phyloP scores from a whole-genome alignment of 2,888 invertebrate genomes.

The Operophtera brumata region DNA sequence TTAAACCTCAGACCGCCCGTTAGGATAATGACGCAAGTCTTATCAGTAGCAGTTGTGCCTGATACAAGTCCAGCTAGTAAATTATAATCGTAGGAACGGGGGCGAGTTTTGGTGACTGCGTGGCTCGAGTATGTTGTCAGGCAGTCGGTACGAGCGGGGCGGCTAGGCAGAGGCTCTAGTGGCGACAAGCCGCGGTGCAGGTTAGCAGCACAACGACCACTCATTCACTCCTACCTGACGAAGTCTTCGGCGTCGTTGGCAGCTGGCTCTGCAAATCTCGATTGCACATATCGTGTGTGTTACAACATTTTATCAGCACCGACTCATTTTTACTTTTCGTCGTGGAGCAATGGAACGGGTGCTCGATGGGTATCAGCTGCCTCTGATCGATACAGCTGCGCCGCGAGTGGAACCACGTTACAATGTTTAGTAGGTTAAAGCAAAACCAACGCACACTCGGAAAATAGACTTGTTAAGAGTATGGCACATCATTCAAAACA shows the following conservation, averaged over 20 bases:
- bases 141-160: constrained; percentile 19
- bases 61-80: constrained; percentile 16
- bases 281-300: constrained; percentile 87
- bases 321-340: constrained; percentile 87
- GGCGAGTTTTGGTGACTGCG: background rate
- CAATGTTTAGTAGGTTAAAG: constrained; percentile 82
- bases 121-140: constrained; percentile 10
- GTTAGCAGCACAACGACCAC: constrained; percentile 47
- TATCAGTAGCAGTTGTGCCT: constrained; percentile 17
- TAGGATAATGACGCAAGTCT: constrained; percentile 25
- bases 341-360: constrained; percentile 90
- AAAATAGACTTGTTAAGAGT: constrained; percentile 70
- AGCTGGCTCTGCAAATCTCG: constrained; percentile 84
- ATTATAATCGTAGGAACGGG: constrained; percentile 10
- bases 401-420: constrained; percentile 78
- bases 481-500: constrained; percentile 75
- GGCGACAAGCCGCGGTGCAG: constrained; percentile 35
- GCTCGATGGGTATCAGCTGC: constrained; percentile 88
- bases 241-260: constrained; percentile 83
- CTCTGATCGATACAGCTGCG: constrained; percentile 89
- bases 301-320: constrained; percentile 91
- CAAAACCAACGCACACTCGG: constrained; percentile 79
- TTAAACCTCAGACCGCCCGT: constrained; percentile 6
- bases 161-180: constrained; percentile 4
- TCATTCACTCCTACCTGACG: constrained; percentile 83